Base-by-base conservation (phyloP, 2,797 vertebrate genomes). In the Myiotriccus ornatus region DNA sequence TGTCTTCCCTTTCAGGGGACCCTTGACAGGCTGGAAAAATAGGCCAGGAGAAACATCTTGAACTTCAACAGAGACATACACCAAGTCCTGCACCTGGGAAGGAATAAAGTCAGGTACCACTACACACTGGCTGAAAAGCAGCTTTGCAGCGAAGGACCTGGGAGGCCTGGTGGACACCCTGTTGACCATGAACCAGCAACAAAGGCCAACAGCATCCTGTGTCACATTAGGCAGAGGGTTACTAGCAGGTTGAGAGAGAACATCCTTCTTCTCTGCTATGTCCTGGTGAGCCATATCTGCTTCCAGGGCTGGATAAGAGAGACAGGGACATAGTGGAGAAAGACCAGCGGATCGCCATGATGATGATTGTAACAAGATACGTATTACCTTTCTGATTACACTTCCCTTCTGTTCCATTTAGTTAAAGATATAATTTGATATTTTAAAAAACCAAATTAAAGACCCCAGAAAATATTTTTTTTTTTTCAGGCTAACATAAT, bases 61-160 rank as follows among this genome's bases (percentile, higher is more conserved):
- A 50, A 37, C 7, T 20, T 57, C 35, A 56, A 1, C 10, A 65
- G n/a, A 56, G 34, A 12, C 3, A 57, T 53, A 43, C 4, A 43
- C 5, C 23, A 63, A 57, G 27, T 37, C 21, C 28, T 74, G 12
- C 6, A 34, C 9, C 14, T 46, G 44, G 30, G 28, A 62, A 65
- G 25, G n/a, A 73, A 14, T 50, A 60, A 83, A 65, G 6, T 1
- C 56, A 69, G 52, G 32, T 11, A 37, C 14, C 17, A 22, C 5
- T 10, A 9, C 3, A 20, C 1, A 5, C 5, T 2, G 0, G 12
- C 14, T 69, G 37, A 47, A 24, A 22, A 60, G 16, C 11, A 60
- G 34, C 17, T 76, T 64, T 85, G 25, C n/a, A 46, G 35, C 50
- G 27, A 53, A 89, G 25, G 20, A 18, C 13, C 11, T 64, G 44